phyloP scores from a whole-genome alignment of 2,797 vertebrate genomes.

The Eremophila alpestris region DNA sequence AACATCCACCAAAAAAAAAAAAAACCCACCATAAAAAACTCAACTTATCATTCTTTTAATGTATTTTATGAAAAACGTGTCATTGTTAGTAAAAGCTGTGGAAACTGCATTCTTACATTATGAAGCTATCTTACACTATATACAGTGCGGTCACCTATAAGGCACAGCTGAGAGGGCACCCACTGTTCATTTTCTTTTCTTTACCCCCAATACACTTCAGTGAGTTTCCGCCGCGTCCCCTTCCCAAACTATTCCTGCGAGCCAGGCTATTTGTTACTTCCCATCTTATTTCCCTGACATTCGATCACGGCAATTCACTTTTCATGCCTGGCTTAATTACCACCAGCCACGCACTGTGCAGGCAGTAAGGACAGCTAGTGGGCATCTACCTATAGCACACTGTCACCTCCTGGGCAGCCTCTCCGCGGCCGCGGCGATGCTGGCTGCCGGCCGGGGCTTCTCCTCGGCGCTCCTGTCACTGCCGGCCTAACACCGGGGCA shows the following conservation, averaged over 20 bases:
- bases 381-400: conserved; percentile 70
- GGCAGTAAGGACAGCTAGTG: conserved; percentile 78
- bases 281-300: not conserved
- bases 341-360: conserved; percentile 48
- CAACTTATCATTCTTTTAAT: conserved; percentile 36
- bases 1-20: not conserved
- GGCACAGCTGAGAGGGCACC: not conserved
- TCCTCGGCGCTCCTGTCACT: conserved; percentile 25
- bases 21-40: too few species aligned
- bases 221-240: not conserved
- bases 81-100: conserved; percentile 58
- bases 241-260: not conserved
- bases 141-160: not conserved
- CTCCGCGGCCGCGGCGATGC: not conserved
- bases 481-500: conserved; percentile 2
- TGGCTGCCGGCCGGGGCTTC: conserved; percentile 13
- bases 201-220: not conserved
- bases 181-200: conserved; percentile 55
- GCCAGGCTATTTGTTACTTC: not conserved
- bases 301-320: conserved; percentile 40
- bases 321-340: conserved; percentile 68
- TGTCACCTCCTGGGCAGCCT: conserved; percentile 53
- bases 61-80: conserved; percentile 27
- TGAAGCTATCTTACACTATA: not conserved
- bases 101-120: not conserved